Evolutionary conservation across 2,113 vertebrate species (phyloP).

Genomic region (Tachysurus vachellii): DNA sequence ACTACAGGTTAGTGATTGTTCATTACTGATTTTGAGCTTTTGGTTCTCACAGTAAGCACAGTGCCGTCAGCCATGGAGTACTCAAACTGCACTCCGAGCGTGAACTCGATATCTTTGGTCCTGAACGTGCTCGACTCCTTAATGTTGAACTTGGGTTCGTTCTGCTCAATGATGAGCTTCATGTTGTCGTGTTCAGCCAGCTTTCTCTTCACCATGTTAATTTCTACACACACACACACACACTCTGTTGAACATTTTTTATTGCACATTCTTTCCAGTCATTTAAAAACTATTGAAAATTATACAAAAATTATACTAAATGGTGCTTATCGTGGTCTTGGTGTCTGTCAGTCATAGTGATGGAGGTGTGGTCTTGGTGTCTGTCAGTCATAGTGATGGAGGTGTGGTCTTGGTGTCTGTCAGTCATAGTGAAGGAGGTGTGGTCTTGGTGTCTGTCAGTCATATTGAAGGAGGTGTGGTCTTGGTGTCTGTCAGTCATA

Average conservation of each 20-base stretch:
- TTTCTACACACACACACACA: constrained; percentile 66
- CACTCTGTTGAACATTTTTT: not conserved
- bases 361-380: not conserved
- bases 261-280: not conserved
- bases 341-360: not conserved
- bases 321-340: not conserved
- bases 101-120: constrained; percentile 80
- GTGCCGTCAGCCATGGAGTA: constrained; percentile 91
- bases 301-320: not conserved
- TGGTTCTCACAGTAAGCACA: constrained; percentile 79
- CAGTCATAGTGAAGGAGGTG: not conserved
- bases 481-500: not conserved
- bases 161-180: constrained; percentile 83
- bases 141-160: constrained; percentile 81
- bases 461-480: not conserved
- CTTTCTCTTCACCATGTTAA: constrained; percentile 90
- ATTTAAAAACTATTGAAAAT: not conserved
- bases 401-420: not conserved
- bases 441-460: not conserved
- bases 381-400: not conserved
- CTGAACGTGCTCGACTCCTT: constrained; percentile 89
- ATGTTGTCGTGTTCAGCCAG: constrained; percentile 88
- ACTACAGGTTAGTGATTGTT: not conserved
- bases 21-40: not conserved
- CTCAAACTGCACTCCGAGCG: constrained; percentile 80